These are phyloP conservation scores for Hermodice carunculata DNA, from an alignment of 2,888 invertebrate species.

Conservation along the genomic window DNA sequence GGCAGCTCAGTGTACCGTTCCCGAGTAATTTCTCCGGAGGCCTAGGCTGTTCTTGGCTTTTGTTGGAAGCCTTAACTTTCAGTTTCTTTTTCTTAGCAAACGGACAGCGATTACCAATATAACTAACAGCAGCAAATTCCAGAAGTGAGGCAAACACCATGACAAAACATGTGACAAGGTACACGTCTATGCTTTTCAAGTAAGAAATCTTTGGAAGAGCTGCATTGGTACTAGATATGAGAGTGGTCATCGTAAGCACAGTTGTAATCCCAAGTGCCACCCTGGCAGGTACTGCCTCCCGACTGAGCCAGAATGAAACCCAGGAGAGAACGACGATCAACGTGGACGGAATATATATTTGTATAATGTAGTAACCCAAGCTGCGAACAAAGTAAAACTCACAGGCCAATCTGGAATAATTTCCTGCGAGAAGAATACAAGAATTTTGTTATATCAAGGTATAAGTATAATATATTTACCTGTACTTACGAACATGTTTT, in stretches of 20 bases:
- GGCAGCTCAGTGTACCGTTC: no score
- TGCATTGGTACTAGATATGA: constrained; percentile 68
- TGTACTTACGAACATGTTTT: no score
- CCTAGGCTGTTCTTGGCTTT: no score
- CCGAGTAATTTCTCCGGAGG: no score
- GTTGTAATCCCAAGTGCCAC: constrained; percentile 68
- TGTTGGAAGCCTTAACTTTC: no score
- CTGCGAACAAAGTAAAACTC: constrained; percentile 84
- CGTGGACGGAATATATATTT: constrained; percentile 73
- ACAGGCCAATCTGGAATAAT: constrained; percentile 66
- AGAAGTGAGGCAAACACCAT: constrained; percentile 98
- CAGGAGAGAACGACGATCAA: constrained; percentile 74
- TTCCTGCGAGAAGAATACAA: constrained; percentile 53
- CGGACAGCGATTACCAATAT: constrained; percentile 79
- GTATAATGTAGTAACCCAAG: constrained; percentile 80
- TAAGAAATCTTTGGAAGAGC: constrained; percentile 67
- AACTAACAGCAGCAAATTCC: constrained; percentile 98
- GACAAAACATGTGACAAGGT: constrained; percentile 97
- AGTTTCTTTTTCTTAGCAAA: no score
- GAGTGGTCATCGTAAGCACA: constrained; percentile 69
- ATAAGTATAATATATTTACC: no score
- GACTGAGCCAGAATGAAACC: constrained; percentile 77
- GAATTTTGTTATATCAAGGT: no score
- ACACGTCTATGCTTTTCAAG: constrained; percentile 84
- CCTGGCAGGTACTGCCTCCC: constrained; percentile 68